phyloP scores from a whole-genome alignment of 2,888 invertebrate species.

The Caenorhabditis sp. region DNA sequence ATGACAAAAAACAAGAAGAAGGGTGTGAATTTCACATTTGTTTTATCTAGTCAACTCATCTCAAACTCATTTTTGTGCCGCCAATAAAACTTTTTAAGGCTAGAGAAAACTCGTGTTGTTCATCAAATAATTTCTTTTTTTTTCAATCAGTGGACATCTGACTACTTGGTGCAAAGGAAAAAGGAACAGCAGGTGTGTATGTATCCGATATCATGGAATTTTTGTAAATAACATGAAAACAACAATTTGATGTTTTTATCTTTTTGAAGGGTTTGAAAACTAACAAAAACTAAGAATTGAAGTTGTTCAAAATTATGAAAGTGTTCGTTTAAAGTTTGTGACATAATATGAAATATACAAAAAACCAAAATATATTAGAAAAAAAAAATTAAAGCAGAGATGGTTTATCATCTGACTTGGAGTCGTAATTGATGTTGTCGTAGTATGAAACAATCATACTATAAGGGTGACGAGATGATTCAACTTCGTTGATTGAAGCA shows the following conservation, averaged over 20 bases:
- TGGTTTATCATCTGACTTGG: not conserved
- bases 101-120: not conserved
- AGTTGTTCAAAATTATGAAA: not conserved
- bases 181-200: not conserved
- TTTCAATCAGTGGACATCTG: not conserved
- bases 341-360: not conserved
- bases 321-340: not conserved
- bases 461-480: not conserved
- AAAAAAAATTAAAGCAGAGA: not conserved
- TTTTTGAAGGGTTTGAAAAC: too few relatives aligned
- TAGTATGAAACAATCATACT: conserved; percentile 7
- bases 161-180: not conserved
- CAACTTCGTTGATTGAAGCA: not conserved
- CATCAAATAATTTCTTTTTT: not conserved
- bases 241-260: not conserved
- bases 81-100: not conserved
- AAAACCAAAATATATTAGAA: not conserved
- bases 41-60: not conserved
- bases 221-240: not conserved
- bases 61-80: not conserved
- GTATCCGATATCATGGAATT: not conserved
- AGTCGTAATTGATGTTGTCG: conserved; percentile 7
- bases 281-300: too few relatives aligned
- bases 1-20: not conserved
- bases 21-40: not conserved